Percentiles rank a stretch among this genome's conserved stretches.
Conservation (phyloP, 2,797 vertebrate species). For the Squalus acanthias region DNA sequence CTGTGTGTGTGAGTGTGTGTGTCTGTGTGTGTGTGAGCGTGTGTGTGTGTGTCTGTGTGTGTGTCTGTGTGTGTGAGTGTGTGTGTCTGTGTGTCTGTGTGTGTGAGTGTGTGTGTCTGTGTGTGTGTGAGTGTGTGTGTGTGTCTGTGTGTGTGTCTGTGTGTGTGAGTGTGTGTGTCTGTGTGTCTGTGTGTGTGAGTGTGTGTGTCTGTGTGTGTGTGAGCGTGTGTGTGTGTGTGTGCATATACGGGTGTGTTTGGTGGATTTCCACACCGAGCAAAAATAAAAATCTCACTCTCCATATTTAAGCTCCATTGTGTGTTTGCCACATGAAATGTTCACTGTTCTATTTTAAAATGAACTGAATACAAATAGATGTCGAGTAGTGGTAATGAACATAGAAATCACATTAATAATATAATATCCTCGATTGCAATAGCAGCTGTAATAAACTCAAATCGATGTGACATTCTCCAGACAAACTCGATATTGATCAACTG, state of each 20-base stretch:
- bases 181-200: neutral
- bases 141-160: too few species aligned
- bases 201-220: neutral
- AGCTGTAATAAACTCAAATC: neutral
- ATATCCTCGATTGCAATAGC: neutral
- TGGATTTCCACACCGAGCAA: too few species aligned
- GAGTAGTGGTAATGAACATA: neutral
- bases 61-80: too few species aligned
- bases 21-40: too few species aligned
- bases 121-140: too few species aligned
- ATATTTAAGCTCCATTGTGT: neutral
- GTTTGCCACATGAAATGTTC: neutral
- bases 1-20: too few species aligned
- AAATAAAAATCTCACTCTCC: neutral
- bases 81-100: too few species aligned
- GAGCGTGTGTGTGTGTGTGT: neutral
- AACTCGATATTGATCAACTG: neutral
- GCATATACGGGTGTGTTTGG: neutral
- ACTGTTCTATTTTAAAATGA: slow-evolving; percentile 12
- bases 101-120: too few species aligned
- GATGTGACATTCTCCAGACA: slow-evolving; percentile 1
- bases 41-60: too few species aligned
- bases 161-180: too few species aligned
- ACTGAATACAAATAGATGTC: slow-evolving; percentile 2
- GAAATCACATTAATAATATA: slow-evolving; percentile 27